These are phyloP conservation scores for Tragelaphus buxtoni DNA, from an alignment of 2,113 vertebrate genomes.

Conservation along the genomic window DNA sequence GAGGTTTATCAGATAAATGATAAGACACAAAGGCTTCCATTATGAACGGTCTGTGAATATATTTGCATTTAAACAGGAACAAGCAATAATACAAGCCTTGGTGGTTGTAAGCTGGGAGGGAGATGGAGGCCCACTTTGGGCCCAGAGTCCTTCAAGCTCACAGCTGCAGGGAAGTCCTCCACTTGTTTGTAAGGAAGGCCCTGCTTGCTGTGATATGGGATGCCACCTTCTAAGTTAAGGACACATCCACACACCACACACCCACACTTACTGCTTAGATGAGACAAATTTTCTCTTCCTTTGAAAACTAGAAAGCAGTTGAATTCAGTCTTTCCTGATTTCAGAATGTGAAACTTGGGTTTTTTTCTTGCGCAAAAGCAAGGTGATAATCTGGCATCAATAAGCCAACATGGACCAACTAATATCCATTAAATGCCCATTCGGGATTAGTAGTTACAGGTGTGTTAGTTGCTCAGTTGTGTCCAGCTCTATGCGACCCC, in stretches of 20 bases:
- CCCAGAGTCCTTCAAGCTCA: neutral
- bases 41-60: neutral
- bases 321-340: neutral
- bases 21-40: slow-evolving; percentile 2
- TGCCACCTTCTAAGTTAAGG: neutral
- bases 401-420: neutral
- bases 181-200: neutral
- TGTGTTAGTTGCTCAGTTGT: neutral
- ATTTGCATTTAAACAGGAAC: slow-evolving; percentile 1
- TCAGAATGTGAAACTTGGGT: neutral
- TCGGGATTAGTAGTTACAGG: neutral
- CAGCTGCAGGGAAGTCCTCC: neutral
- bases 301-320: neutral
- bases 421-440: neutral
- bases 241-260: neutral
- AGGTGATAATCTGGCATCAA: neutral
- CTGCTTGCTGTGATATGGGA: rapidly evolving
- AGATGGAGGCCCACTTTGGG: neutral
- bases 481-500: neutral
- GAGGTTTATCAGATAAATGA: neutral
- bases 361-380: neutral
- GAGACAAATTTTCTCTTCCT: neutral
- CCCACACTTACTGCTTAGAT: neutral
- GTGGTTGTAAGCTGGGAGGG: neutral
- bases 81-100: neutral